Conservation (phyloP, 2,888 invertebrate species). For the Diplazon laetatorius region DNA sequence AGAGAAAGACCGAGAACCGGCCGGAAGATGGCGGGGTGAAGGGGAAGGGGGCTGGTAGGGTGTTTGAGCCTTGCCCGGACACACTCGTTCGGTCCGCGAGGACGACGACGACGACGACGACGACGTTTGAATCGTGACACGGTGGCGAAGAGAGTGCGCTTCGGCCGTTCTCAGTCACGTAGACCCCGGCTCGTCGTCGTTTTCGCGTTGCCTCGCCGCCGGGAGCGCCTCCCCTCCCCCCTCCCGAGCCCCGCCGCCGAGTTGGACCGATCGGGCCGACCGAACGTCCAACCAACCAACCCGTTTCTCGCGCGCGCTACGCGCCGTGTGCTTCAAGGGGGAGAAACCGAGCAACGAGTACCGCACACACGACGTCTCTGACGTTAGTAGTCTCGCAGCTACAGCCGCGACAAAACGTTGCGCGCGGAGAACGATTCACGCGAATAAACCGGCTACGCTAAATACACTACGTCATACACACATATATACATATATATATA, state of each 20-base stretch:
- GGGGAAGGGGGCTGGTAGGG: too few species aligned
- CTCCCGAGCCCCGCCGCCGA: too few species aligned
- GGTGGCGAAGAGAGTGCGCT: conserved; percentile 48
- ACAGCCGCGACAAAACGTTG: conserved; percentile 42
- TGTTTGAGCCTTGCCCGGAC: conserved; percentile 4
- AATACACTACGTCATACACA: too few species aligned
- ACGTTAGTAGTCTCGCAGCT: conserved; percentile 59
- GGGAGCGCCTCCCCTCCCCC: conserved; percentile 22
- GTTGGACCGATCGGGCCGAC: conserved; percentile 39
- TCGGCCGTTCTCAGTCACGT: conserved; percentile 46
- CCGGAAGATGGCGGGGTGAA: too few species aligned
- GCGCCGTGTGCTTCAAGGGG: conserved; percentile 52
- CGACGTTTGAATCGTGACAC: conserved; percentile 42
- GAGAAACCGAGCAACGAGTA: conserved; percentile 51
- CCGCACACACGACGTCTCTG: conserved; percentile 42
- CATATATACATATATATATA: too few species aligned
- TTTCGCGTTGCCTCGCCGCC: background rate
- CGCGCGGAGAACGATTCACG: background rate
- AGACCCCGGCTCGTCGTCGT: conserved; percentile 27
- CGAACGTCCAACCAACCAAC: conserved; percentile 47
- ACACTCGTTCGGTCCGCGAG: conserved; percentile 31
- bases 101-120: conserved; percentile 49
- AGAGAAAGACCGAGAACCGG: background rate
- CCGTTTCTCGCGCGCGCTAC: conserved; percentile 61
- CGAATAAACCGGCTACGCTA: conserved; percentile 13